Percentiles rank a stretch among this genome's conserved stretches.
Conservation (phyloP, 2,113 vertebrate genomes). For the Arenaria interpres region DNA sequence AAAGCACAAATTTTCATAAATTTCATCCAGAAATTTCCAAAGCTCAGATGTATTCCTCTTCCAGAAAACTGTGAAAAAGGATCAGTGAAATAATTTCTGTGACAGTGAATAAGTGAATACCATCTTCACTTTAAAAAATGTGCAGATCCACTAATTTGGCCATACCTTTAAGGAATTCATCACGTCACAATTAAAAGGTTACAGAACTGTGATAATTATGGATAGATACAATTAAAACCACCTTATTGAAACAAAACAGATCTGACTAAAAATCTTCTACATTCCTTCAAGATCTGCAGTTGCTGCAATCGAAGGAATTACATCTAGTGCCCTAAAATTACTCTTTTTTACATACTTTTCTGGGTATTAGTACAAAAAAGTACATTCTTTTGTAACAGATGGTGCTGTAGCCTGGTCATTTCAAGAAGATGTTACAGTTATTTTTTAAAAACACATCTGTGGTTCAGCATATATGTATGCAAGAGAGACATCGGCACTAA, state of each 20-base stretch:
- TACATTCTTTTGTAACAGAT: not conserved
- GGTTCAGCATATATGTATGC: not conserved
- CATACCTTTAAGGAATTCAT: not conserved
- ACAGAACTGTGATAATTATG: not conserved
- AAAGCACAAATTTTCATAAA: not conserved
- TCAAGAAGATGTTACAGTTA: not conserved
- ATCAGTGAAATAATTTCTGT: not conserved
- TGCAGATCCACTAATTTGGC: not conserved
- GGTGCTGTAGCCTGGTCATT: not conserved
- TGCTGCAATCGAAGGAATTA: not conserved
- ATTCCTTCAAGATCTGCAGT: not conserved
- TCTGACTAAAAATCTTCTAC: not conserved
- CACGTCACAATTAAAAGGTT: not conserved
- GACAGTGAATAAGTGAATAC: not conserved
- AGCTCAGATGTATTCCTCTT: not conserved
- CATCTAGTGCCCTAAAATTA: not conserved
- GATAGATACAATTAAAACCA: not conserved
- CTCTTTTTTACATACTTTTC: not conserved
- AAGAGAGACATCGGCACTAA: not conserved
- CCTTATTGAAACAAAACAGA: not conserved
- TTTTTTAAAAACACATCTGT: not conserved
- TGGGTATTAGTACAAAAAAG: not conserved
- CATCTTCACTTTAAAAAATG: not conserved
- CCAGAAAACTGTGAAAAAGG: not conserved
- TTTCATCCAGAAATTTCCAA: not conserved